Evolutionary conservation across 2,888 invertebrate genomes (phyloP), one percentile per base, ranked within the genome.

Genomic region (Heliconius hortense): DNA sequence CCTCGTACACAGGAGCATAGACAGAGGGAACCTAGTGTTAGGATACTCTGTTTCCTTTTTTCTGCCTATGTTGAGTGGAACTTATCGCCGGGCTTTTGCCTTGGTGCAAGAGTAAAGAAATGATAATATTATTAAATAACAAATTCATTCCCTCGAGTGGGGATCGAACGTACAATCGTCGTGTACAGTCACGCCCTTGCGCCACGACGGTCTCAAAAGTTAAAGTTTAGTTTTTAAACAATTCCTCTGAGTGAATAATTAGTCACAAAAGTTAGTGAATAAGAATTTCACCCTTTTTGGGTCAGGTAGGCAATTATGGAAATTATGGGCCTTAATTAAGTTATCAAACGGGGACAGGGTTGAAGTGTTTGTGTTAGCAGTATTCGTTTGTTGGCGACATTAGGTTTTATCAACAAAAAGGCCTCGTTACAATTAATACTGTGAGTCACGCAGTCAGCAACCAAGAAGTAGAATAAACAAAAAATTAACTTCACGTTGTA

Each of bases 291-390:
- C 31, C 48, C n/a, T 31, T 35, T 56, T 31, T 35, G n/a, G 21
- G 31, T 69, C 28, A 56, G 26, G 24, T 53, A 84, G 81, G 82
- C 83, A 86, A 85, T 59, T 43, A 64, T 71, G 56, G 24, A 56
- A 77, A 73, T 53, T 62, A 11, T 80, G 81, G 79, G 78, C 75
- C 75, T 74, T 82, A 85, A 85, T 87, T 87, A 84, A 86, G 85
- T 88, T 84, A 84, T 82, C 82, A 80, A 89, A 89, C 78, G 85
- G 85, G 89, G 87, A 83, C 89, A 87, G 85, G 87, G 89, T 85
- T 88, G 84, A 83, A 82, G 70, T 82, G 72, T 76, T 64, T 68
- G 72, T 74, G 73, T 76, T 77, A 77, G 83, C 81, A 78, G 35
- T 35, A 79, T 79, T 79, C 79, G 82, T 82, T 80, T 84, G 82